Conservation (phyloP, 2,113 vertebrate species). For the Argyrosomus japonicus region DNA sequence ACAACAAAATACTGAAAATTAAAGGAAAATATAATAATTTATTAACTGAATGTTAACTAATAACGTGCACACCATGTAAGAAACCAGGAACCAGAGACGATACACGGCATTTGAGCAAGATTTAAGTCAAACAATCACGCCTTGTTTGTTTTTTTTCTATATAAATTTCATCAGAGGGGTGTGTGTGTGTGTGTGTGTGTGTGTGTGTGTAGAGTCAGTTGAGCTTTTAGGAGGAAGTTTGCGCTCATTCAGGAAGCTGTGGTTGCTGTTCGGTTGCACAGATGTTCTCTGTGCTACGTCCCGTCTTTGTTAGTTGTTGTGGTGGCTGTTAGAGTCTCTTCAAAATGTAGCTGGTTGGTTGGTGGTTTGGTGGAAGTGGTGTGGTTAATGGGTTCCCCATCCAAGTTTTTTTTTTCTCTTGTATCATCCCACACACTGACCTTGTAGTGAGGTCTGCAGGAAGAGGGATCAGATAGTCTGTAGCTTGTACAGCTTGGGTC, state of each 20-base stretch:
- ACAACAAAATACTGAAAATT: neutral
- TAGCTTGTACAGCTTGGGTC: slow-evolving; percentile 91
- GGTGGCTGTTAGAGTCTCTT: neutral
- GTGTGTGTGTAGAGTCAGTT: neutral
- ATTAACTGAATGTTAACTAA: neutral
- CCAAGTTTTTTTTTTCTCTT: neutral
- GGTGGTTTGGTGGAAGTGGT: neutral
- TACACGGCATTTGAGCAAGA: neutral
- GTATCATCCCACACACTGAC: neutral
- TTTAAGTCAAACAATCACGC: no score
- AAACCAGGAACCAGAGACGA: neutral
- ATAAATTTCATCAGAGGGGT: neutral
- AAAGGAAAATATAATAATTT: neutral
- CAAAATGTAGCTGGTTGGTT: neutral
- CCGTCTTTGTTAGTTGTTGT: neutral
- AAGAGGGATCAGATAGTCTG: slow-evolving; percentile 88
- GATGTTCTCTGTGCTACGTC: neutral
- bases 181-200: neutral
- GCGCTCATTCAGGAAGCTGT: neutral
- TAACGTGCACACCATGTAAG: neutral
- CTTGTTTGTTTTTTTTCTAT: neutral
- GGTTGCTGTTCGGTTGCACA: neutral
- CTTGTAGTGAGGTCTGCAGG: neutral
- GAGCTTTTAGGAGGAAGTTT: neutral
- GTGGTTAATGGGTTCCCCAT: neutral